These are phyloP conservation scores for Pipa parva DNA, from an alignment of 2,113 vertebrate species.

Conservation along the genomic window DNA sequence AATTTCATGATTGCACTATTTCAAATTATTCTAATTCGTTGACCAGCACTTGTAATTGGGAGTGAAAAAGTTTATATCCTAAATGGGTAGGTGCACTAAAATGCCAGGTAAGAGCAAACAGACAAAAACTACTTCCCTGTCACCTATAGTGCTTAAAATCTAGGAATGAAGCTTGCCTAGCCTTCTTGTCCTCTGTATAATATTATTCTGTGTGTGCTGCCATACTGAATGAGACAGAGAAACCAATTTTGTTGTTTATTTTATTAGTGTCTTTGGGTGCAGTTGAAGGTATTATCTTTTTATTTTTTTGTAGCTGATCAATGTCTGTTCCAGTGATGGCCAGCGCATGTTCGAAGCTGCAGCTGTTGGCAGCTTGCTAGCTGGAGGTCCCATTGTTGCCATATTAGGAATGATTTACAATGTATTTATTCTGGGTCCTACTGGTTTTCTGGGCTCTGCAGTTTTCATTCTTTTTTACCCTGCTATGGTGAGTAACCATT, in stretches of 20 bases:
- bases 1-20: too few species aligned
- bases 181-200: too few species aligned
- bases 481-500: constrained; percentile 75
- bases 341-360: constrained; percentile 90
- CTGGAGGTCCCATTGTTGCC: constrained; percentile 83
- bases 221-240: too few species aligned
- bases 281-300: neutral
- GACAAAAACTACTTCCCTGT: too few species aligned
- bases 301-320: constrained; percentile 73
- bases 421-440: constrained; percentile 81
- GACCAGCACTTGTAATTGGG: too few species aligned
- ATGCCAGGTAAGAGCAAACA: too few species aligned
- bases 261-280: neutral
- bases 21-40: too few species aligned
- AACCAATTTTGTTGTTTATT: neutral
- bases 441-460: constrained; percentile 84
- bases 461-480: constrained; percentile 92
- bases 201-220: too few species aligned
- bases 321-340: constrained; percentile 85
- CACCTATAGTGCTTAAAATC: too few species aligned
- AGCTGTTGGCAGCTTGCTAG: constrained; percentile 83
- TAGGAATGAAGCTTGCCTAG: too few species aligned
- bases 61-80: too few species aligned
- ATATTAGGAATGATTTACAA: constrained; percentile 85
- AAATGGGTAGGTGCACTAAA: too few species aligned